Evolutionary conservation across 2,888 invertebrate genomes (phyloP), one percentile per base, ranked within the genome.

Genomic region (Hyles lineata): DNA sequence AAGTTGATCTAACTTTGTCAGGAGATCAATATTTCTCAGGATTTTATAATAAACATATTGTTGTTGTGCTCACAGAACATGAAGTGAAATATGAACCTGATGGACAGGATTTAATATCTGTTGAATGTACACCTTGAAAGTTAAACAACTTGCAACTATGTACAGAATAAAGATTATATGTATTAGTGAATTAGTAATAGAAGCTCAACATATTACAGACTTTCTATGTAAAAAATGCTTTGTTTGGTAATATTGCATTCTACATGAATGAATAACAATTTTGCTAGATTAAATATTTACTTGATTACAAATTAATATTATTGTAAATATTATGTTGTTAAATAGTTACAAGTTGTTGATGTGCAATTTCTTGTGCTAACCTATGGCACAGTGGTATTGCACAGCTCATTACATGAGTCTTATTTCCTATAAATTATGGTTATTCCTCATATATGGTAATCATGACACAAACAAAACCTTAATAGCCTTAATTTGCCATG

Each of bases 281-380:
- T 59, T 8, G 15, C 15, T 43, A 11, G 2, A 43, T 43, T 11
- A 11, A 43, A 43, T 15, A 43, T 11, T 43, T 3, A 11, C 5
- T 29, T 29, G 43, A 43, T 15, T 43, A 43, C 11, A 43, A 43
- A 11, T 43, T 43, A 43, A 43, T 43, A 43, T 43, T 55, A 4
- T 17, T 55, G 55, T n/a, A 55, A n/a, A 55, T 55, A 55, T 55
- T 1, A n/a, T 55, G n/a, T 19, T 23, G 1, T 60, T 23, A 6
- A 50, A n/a, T 67, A 43, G 67, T 67, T 67, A 50, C 67, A 67
- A 67, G 21, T 67, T 67, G 67, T 17, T 50, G 21, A 63, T 43
- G 35, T 50, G 67, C 67, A 23, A 50, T 67, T 23, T 23, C 23
- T 17, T 67, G 67, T 50, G 43, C 67, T 23, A 23, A 17, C 21